Evolutionary conservation across 2,888 invertebrate species (phyloP), one percentile per base, ranked within the genome.

Genomic region (Drosophila pseudotalamancana): DNA sequence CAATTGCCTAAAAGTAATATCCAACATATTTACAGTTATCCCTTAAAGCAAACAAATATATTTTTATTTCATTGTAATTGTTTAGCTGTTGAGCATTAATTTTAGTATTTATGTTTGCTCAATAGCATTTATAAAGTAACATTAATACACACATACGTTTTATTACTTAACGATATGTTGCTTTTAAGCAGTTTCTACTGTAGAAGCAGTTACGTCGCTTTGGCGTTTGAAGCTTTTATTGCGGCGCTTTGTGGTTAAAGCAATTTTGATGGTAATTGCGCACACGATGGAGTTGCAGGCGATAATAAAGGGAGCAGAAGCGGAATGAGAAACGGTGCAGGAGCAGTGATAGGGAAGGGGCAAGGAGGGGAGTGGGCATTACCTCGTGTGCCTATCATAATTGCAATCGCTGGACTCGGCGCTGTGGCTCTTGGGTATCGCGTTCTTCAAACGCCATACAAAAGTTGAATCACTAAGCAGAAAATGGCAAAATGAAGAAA

Each of bases 391-490:
- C 46, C 64, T 69, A 73, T 73, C 69, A 73, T 69, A 73, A 73
- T 73, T 73, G 59, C 65, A 59, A 74, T 73, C 63, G 61, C 54
- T 42, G 60, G 43, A 61, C 68, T 43, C 51, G 46, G 35, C 49
- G 31, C 31, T 69, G 27, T 48, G 49, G 48, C 35, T 27, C 32
- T 29, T 56, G 51, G 42, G 21, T 57, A 51, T 66, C 50, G 49
- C 46, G 40, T 14, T 61, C 53, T 50, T 67, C 54, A 70, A 80
- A 68, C 61, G 56, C 49, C 73, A 60, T 60, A 73, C 34, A 65
- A 77, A 77, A 84, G 78, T 84, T 82, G 81, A 84, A 82, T 82
- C 81, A 82, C 83, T 84, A 77, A 84, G 81, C 80, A 77, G 40
- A 75, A 81, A 70, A 69, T 65, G 65, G 74, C 77, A 68, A 68